phyloP scores from a whole-genome alignment of 2,797 vertebrate genomes.

The Anisognathus igniventris region DNA sequence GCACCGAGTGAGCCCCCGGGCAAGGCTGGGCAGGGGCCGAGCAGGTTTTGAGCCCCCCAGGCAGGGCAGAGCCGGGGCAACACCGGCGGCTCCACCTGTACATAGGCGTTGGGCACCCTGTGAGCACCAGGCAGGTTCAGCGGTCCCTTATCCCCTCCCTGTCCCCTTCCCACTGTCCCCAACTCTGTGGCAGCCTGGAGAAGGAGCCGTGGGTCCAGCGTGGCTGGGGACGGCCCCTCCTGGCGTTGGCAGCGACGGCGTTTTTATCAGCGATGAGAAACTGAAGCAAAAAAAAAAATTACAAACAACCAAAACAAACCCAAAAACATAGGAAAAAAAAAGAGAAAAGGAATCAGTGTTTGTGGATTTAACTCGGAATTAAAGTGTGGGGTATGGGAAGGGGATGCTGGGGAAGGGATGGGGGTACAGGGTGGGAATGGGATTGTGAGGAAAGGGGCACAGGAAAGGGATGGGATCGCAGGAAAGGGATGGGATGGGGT shows the following conservation, averaged over 20 bases:
- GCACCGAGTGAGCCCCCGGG: not conserved
- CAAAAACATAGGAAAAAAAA: not conserved
- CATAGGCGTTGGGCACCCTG: conserved; percentile 56
- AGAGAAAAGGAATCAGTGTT: not conserved
- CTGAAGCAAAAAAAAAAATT: not conserved
- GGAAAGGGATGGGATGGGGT: not conserved
- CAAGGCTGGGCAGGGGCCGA: not conserved
- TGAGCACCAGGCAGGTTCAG: conserved; percentile 25
- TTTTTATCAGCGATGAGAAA: conserved; percentile 13
- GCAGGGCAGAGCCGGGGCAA: not conserved
- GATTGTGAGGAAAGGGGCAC: not conserved
- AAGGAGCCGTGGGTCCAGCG: not conserved
- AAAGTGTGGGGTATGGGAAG: not conserved
- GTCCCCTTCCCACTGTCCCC: not conserved
- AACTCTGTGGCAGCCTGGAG: not conserved
- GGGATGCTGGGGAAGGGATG: not conserved
- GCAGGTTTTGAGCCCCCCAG: not conserved
- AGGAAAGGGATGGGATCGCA: not conserved
- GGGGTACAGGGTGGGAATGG: not conserved
- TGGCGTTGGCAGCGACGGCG: not conserved
- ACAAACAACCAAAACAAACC: not conserved
- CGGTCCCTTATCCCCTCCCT: not conserved
- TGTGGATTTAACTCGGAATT: not conserved
- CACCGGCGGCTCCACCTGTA: not conserved
- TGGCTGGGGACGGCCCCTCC: not conserved